These are phyloP conservation scores for Pyrrhia umbra DNA, from an alignment of 2,888 invertebrate genomes.

Conservation along the genomic window DNA sequence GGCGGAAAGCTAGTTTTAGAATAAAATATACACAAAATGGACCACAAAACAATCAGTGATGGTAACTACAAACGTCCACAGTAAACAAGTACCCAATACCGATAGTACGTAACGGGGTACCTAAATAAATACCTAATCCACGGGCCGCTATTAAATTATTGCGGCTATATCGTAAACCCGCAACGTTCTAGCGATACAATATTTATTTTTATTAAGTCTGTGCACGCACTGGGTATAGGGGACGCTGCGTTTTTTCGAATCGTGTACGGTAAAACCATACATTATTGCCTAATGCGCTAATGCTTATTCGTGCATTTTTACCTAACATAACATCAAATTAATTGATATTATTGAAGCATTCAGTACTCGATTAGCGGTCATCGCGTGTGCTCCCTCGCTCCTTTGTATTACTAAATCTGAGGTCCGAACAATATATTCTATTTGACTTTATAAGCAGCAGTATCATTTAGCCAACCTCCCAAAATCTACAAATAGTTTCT, in stretches of 20 bases:
- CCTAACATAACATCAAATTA: too few relatives aligned
- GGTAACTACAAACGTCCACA: conserved; percentile 33
- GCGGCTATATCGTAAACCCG: conserved; percentile 83
- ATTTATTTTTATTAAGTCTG: conserved; percentile 85
- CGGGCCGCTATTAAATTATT: conserved; percentile 82
- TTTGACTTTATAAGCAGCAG: too few relatives aligned
- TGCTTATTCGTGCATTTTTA: too few relatives aligned
- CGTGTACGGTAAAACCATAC: not conserved
- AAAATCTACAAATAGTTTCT: too few relatives aligned
- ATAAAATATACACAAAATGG: not conserved
- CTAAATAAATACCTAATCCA: conserved; percentile 85
- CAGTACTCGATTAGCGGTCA: too few relatives aligned
- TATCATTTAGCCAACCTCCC: too few relatives aligned
- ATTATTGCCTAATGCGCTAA: too few relatives aligned
- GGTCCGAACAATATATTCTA: too few relatives aligned
- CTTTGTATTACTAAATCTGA: too few relatives aligned
- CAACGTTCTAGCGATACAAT: conserved; percentile 78
- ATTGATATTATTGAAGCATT: too few relatives aligned
- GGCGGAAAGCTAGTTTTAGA: too few relatives aligned
- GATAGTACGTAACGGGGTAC: conserved; percentile 57
- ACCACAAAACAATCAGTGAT: conserved; percentile 28
- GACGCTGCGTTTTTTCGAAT: conserved; percentile 50
- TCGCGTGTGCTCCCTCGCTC: too few relatives aligned
- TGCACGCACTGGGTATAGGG: conserved; percentile 66
- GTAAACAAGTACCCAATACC: conserved; percentile 53